A percentile compares a stretch with the other conserved stretches of the same genome.
phyloP scores from a whole-genome alignment of 2,888 invertebrate species.

The Malachius bipustulatus region DNA sequence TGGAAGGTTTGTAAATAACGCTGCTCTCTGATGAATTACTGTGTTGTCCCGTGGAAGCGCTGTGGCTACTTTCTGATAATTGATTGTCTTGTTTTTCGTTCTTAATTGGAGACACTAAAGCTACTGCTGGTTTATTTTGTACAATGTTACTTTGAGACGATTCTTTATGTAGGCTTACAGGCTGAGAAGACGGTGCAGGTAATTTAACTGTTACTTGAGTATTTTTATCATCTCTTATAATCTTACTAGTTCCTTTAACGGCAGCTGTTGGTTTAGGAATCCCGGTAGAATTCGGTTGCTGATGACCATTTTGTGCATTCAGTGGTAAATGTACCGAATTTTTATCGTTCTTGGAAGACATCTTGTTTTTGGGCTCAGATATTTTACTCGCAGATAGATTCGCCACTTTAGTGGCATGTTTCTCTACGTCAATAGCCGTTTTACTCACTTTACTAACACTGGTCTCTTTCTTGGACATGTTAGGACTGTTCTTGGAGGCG shows the following conservation, averaged over 20 bases:
- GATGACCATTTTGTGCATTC: slow-evolving; percentile 16
- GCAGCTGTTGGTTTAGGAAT: slow-evolving; percentile 88
- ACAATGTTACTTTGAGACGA: slow-evolving; percentile 27
- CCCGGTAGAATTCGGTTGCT: slow-evolving; percentile 44
- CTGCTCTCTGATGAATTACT: slow-evolving; percentile 63
- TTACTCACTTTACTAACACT: slow-evolving; percentile 21
- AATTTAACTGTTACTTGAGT: slow-evolving; percentile 29
- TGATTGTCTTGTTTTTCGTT: slow-evolving; percentile 40
- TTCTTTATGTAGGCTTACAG: slow-evolving; percentile 29
- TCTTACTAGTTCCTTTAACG: slow-evolving; percentile 79
- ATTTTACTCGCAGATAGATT: slow-evolving; percentile 29
- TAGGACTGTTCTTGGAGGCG: slow-evolving; percentile 31
- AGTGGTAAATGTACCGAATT: slow-evolving; percentile 18
- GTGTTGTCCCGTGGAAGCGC: slow-evolving; percentile 52
- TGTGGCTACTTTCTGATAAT: slow-evolving; percentile 58
- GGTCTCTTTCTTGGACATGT: slow-evolving; percentile 29
- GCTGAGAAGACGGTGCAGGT: slow-evolving; percentile 28
- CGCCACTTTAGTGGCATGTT: slow-evolving; percentile 35
- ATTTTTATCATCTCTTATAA: slow-evolving; percentile 43
- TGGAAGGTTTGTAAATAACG: slow-evolving; percentile 60
- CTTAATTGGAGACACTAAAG: slow-evolving; percentile 67
- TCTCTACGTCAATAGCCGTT: slow-evolving; percentile 32
- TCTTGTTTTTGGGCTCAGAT: slow-evolving; percentile 32
- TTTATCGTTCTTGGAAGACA: slow-evolving; percentile 18
- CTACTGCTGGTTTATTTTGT: slow-evolving; percentile 30